Evolutionary conservation across 2,113 vertebrate genomes (phyloP).

Genomic region (Osmerus eperlanus): DNA sequence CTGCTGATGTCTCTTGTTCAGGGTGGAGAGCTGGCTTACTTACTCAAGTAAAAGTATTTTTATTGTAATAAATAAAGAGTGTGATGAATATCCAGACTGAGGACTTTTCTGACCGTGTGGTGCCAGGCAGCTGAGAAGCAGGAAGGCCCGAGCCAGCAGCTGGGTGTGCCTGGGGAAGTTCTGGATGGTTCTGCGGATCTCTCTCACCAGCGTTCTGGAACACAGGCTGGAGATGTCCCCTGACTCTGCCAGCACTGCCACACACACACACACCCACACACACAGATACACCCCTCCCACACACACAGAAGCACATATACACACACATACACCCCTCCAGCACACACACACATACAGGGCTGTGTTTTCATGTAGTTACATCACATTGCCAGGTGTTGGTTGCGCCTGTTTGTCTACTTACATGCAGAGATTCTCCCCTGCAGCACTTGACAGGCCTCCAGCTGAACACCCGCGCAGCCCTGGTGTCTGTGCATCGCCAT

Average conservation of each 20-base stretch:
- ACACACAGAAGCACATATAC: too few species aligned
- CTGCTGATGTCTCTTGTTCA: too few species aligned
- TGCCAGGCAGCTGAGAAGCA: conserved; percentile 60
- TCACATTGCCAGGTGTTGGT: too few species aligned
- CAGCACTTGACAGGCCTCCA: conserved; percentile 56
- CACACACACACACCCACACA: not conserved
- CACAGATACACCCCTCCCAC: too few species aligned
- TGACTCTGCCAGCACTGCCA: conserved; percentile 50
- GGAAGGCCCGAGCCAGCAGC: conserved; percentile 46
- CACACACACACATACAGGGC: too few species aligned
- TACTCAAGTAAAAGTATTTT: too few species aligned
- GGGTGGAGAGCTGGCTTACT: too few species aligned
- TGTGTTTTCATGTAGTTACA: too few species aligned
- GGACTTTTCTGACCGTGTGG: conserved; percentile 56
- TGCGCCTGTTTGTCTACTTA: conserved; percentile 17
- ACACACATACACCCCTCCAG: too few species aligned
- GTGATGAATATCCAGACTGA: not conserved
- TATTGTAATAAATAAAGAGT: too few species aligned
- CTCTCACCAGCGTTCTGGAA: not conserved
- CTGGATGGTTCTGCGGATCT: conserved; percentile 1
- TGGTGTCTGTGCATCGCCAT: conserved; percentile 51
- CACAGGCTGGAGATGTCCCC: not conserved
- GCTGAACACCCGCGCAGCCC: conserved; percentile 49
- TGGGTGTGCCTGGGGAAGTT: conserved; percentile 29
- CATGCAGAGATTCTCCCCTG: conserved; percentile 57